Evolutionary conservation across 2,888 invertebrate species (phyloP), one percentile per base, ranked within the genome.

Genomic region (Oxyscelio sp.): DNA sequence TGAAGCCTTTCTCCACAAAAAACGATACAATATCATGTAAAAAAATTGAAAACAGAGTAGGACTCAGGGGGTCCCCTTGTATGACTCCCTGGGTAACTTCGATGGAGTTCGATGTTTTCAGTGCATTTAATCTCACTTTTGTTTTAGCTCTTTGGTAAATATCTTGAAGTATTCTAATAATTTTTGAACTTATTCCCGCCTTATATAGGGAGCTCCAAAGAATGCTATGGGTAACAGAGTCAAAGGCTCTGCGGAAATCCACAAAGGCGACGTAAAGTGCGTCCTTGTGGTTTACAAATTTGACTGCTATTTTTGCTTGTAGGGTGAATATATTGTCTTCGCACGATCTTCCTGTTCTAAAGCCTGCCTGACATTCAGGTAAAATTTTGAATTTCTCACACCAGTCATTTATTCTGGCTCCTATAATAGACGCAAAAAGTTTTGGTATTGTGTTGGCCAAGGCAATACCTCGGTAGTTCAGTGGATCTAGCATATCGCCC

Each of bases 361-460:
- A 90, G 1, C 87, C 89, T 0, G 85, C 77, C 79, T 90, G 90
- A 31, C 74, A 75, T 40, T 90, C 88, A 0, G 87, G 87, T 6
- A 89, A 56, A 9, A 85, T 85, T 4, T 86, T 56, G 1, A 78
- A 54, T 1, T 31, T 38, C 50, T 89, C 86, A 34, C 73, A 48
- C 89, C 87, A 89, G 0, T 3, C 15, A 1, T 43, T 45, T 2
- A 89, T 52, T 43, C 89, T 59, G 2, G 50, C 38, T 4, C 85
- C 73, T n/a, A 90, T 38, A 9, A 86, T 61, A 19, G 78, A 66
- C 0, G 89, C 90, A 13, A 89, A 63, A 1, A 90, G 80, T 50
- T 91, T 91, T n/a, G 87, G 79, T 58, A 87, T 83, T 0, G 84
- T 77, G 59, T 91, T 90, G 2, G 88, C 83, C 1, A 91, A 50